These are phyloP conservation scores for Temnothorax curvispinosus DNA, from an alignment of 1,140 invertebrate species.

Conservation along the genomic window DNA sequence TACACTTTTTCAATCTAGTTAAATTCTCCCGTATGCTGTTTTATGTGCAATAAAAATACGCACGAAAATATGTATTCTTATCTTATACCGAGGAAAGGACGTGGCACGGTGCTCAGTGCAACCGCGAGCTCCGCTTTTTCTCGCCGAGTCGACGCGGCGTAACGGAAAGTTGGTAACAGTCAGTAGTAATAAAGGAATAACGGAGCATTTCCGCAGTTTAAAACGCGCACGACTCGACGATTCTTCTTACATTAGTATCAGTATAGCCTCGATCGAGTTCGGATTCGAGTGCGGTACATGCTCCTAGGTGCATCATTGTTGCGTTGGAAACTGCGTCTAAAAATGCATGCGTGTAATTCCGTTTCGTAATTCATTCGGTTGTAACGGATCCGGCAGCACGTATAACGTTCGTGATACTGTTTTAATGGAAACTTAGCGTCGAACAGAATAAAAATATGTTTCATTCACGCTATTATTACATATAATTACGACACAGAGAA, in stretches of 20 bases:
- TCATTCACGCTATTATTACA: background rate
- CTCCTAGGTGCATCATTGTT: background rate
- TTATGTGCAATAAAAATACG: background rate
- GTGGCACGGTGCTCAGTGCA: background rate
- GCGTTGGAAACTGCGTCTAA: background rate
- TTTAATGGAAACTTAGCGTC: background rate
- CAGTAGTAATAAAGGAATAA: conserved; percentile 59
- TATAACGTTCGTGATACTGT: background rate
- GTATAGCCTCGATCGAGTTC: conserved; percentile 18
- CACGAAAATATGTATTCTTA: conserved; percentile 5
- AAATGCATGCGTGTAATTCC: conserved; percentile 9
- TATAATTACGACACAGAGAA: background rate
- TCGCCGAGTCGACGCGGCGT: conserved; percentile 39
- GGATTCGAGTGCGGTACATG: background rate
- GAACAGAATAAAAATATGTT: background rate
- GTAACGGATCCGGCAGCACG: background rate
- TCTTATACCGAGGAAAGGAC: background rate
- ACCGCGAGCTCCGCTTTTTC: conserved; percentile 44
- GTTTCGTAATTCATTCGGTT: conserved; percentile 4
- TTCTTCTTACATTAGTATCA: conserved; percentile 29
- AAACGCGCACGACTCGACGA: conserved; percentile 51
- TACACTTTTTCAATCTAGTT: background rate
- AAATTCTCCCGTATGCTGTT: background rate
- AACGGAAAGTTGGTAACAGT: conserved; percentile 55
- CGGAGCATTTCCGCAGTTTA: conserved; percentile 56